Percentiles rank a stretch among this genome's conserved stretches.
Evolutionary conservation across 2,113 vertebrate genomes (phyloP).

Genomic region (Monopterus albus): DNA sequence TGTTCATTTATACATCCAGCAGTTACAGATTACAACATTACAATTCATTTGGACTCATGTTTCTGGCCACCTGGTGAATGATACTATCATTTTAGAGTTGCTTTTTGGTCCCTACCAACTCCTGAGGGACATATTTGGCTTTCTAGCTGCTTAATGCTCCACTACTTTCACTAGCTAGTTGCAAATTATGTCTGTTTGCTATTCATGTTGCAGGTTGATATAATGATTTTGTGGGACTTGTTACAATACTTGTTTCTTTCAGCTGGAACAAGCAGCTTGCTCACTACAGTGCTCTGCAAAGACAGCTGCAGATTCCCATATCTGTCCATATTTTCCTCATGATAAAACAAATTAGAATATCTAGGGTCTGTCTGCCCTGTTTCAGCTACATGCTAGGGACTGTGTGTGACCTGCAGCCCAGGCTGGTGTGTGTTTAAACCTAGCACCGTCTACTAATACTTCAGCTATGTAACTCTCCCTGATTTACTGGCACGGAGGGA

Average conservation of each 20-base stretch:
- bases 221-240: no score
- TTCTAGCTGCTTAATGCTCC: not conserved
- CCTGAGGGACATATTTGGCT: not conserved
- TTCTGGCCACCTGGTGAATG: no score
- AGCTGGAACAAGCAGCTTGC: no score
- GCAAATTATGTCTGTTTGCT: not conserved
- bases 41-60: not conserved
- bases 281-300: no score
- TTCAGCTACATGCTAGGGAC: slow-evolving; percentile 37
- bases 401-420: slow-evolving; percentile 41
- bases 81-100: no score
- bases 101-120: no score
- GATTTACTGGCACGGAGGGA: slow-evolving; percentile 39
- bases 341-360: slow-evolving; percentile 15
- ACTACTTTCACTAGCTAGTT: not conserved
- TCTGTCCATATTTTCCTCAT: not conserved
- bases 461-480: slow-evolving; percentile 3
- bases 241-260: no score
- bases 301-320: not conserved
- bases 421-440: slow-evolving; percentile 59
- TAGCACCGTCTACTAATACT: slow-evolving; percentile 22
- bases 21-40: not conserved
- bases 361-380: slow-evolving; percentile 27
- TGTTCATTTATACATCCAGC: not conserved
- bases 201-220: no score